These are phyloP conservation scores for Clostera curtula DNA, from an alignment of 2,888 invertebrate species.

Conservation along the genomic window DNA sequence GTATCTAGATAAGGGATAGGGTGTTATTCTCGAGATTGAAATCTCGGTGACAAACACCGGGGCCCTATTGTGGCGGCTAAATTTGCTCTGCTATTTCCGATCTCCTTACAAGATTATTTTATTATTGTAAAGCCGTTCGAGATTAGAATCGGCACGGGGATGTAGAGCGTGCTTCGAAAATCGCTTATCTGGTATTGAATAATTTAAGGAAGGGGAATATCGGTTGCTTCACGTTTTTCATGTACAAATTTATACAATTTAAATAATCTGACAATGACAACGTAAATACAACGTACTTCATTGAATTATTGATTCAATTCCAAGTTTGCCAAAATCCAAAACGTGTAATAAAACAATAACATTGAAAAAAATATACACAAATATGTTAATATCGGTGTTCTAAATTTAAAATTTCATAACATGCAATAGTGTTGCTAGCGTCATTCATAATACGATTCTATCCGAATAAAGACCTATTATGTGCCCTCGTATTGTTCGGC, in stretches of 20 bases:
- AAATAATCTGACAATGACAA: no score
- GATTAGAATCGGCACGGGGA: conserved; percentile 27
- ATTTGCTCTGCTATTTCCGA: conserved; percentile 70
- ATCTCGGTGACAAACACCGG: conserved; percentile 64
- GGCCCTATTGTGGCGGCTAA: conserved; percentile 65
- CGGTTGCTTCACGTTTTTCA: not conserved
- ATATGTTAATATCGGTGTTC: conserved; percentile 21
- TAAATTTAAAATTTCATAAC: conserved; percentile 3
- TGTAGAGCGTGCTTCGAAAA: conserved; percentile 27
- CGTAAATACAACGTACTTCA: no score
- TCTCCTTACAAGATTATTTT: conserved; percentile 63
- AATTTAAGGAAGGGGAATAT: conserved; percentile 4
- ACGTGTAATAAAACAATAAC: conserved; percentile 11
- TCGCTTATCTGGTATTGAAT: conserved; percentile 7
- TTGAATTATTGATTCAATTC: no score
- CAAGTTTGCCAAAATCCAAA: no score
- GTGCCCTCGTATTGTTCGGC: conserved; percentile 25
- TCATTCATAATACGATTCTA: conserved; percentile 59
- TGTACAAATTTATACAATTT: no score
- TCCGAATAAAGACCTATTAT: conserved; percentile 46
- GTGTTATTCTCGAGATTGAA: conserved; percentile 55
- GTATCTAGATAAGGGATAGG: conserved; percentile 52
- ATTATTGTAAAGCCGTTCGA: conserved; percentile 52
- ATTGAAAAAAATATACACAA: conserved; percentile 2
- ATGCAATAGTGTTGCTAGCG: conserved; percentile 9